These are phyloP conservation scores for Mesoclemmys tuberculata DNA, from an alignment of 2,113 vertebrate genomes.

Conservation along the genomic window DNA sequence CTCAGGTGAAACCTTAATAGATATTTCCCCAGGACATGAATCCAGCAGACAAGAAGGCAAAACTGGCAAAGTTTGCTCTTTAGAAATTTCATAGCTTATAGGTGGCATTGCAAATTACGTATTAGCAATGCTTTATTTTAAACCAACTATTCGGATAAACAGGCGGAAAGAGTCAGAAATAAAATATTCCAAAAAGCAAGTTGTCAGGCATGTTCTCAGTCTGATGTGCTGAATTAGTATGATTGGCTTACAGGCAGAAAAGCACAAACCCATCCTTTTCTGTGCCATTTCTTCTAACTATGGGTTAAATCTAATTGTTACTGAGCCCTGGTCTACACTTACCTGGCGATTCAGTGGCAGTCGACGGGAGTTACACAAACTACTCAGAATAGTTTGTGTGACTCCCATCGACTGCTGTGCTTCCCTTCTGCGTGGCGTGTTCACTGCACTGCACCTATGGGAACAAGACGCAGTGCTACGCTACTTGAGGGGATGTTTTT, in stretches of 20 bases:
- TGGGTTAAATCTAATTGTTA: not conserved
- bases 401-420: too few relatives aligned
- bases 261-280: not conserved
- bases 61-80: not conserved
- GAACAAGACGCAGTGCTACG: too few relatives aligned
- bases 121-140: not conserved
- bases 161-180: not conserved
- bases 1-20: not conserved
- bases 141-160: not conserved
- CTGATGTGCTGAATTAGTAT: not conserved
- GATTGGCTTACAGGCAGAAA: not conserved
- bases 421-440: too few relatives aligned
- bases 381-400: too few relatives aligned
- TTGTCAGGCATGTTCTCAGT: not conserved
- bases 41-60: not conserved
- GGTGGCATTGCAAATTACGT: not conserved
- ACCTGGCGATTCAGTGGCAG: too few relatives aligned
- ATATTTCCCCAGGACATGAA: not conserved
- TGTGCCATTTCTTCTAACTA: not conserved
- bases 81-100: not conserved
- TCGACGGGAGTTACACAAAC: too few relatives aligned
- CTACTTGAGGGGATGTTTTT: too few relatives aligned
- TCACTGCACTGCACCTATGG: too few relatives aligned
- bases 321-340: not conserved
- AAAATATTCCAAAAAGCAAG: fast-evolving